Conservation (phyloP, 2,113 vertebrate species). For the Ceratotherium simum region DNA sequence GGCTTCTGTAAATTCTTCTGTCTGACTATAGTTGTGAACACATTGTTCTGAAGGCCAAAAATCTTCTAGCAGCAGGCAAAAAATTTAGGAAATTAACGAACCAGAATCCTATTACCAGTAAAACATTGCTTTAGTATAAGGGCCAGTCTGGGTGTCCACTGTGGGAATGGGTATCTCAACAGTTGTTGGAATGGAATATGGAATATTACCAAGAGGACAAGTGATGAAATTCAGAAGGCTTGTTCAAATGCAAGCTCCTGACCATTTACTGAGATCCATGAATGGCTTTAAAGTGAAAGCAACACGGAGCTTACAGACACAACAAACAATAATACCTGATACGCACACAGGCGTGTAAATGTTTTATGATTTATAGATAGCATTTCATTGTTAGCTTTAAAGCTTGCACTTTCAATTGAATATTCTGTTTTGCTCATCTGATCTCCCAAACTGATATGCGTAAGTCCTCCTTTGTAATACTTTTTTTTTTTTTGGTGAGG, state of each 20-base stretch:
- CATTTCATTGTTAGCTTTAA: neutral
- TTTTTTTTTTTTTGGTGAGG: neutral
- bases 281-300: neutral
- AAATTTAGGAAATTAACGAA: neutral
- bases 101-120: neutral
- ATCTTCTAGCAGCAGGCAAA: neutral
- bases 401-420: neutral
- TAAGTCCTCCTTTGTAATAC: neutral
- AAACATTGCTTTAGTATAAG: neutral
- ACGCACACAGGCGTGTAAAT: too few species aligned
- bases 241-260: neutral
- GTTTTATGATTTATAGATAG: neutral
- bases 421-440: neutral
- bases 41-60: neutral
- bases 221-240: fast-evolving
- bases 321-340: neutral
- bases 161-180: fast-evolving
- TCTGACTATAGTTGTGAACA: neutral
- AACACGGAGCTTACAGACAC: neutral
- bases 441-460: neutral
- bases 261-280: neutral
- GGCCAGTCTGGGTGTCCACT: neutral
- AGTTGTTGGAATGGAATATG: fast-evolving
- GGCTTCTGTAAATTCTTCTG: neutral
- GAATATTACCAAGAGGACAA: neutral